Evolutionary conservation across 1,140 invertebrate genomes (phyloP).

Genomic region (Pentalonia nigronervosa): DNA sequence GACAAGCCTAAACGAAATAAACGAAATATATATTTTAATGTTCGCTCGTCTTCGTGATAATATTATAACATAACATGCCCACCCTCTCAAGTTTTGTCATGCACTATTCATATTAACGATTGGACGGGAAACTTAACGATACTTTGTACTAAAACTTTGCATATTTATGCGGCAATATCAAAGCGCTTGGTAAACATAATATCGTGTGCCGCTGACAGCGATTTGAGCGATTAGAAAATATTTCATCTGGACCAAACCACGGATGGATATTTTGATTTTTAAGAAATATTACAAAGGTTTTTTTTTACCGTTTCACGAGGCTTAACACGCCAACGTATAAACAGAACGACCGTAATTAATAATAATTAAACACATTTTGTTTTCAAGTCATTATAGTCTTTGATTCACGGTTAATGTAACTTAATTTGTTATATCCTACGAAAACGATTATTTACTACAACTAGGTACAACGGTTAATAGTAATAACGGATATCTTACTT

Average conservation of each 20-base stretch:
- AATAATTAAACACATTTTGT: no score
- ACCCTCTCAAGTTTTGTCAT: not conserved
- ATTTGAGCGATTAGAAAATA: not conserved
- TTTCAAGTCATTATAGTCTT: not conserved
- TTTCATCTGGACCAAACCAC: not conserved
- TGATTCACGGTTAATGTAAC: not conserved
- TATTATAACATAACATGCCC: not conserved
- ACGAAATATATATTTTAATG: not conserved
- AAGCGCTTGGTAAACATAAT: not conserved
- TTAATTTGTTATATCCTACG: not conserved
- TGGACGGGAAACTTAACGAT: not conserved
- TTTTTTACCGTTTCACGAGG: not conserved
- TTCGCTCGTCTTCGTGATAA: not conserved
- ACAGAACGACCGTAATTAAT: not conserved
- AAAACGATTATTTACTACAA: not conserved
- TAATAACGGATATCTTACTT: not conserved
- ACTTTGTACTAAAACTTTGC: not conserved
- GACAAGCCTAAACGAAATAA: slow-evolving; percentile 36
- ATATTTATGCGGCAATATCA: not conserved
- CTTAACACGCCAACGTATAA: not conserved
- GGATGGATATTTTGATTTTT: not conserved
- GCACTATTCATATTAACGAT: not conserved
- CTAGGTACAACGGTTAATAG: not conserved
- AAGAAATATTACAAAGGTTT: not conserved
- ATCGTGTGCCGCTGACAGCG: not conserved